Evolutionary conservation across 2,888 invertebrate species (phyloP).

Genomic region (Lepidocyrtoides sp.): DNA sequence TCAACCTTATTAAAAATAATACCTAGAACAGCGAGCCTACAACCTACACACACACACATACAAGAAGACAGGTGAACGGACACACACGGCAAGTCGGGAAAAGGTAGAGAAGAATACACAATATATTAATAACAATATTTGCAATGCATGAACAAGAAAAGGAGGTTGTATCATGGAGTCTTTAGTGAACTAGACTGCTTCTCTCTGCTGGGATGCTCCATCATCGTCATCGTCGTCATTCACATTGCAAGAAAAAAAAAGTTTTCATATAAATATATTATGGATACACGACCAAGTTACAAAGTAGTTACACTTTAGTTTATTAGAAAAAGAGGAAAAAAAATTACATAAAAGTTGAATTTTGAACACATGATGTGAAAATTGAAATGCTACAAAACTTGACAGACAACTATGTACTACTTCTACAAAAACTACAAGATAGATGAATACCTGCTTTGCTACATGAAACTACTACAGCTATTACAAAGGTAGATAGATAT

Average conservation of each 20-base stretch:
- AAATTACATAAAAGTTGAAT: neutral
- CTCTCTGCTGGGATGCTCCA: neutral
- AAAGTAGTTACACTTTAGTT: neutral
- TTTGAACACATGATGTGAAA: constrained; percentile 45
- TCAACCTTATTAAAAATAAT: constrained; percentile 4
- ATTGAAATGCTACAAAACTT: constrained; percentile 46
- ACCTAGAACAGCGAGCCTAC: neutral
- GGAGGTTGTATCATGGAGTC: neutral
- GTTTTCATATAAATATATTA: neutral
- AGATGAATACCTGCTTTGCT: neutral
- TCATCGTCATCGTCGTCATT: neutral
- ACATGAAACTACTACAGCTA: no score
- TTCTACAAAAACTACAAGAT: neutral
- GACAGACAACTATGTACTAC: no score
- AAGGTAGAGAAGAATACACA: neutral
- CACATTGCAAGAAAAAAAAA: neutral
- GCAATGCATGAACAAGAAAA: constrained; percentile 20
- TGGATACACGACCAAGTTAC: constrained; percentile 15
- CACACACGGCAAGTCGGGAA: no score
- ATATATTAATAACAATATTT: neutral
- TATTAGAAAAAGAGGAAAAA: neutral
- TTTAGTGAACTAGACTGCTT: neutral
- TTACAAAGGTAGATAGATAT: no score
- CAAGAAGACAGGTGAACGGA: constrained; percentile 12
- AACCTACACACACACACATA: constrained; percentile 26